Base-by-base conservation (phyloP, 2,888 invertebrate species). In the Sphaeridia pumilis region DNA sequence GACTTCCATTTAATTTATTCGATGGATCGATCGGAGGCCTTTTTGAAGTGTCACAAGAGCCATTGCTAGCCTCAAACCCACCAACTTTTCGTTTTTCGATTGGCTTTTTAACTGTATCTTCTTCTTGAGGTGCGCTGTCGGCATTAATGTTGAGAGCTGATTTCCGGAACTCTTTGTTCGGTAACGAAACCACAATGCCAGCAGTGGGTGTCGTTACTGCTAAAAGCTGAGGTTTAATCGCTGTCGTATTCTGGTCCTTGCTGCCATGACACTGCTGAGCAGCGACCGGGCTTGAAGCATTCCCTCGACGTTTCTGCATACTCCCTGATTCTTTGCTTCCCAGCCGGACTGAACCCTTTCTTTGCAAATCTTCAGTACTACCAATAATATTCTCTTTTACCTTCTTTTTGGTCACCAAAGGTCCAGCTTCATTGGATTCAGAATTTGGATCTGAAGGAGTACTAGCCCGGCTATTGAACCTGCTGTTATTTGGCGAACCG, bases 111-210 rank as follows among this genome's bases (percentile, higher is more conserved):
- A 51, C 58, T 58, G 58, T 66, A 49, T 65, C 66, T 20, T 50
- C 43, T 55, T 57, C 63, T 27, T 58, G 61, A 46, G 66, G 53
- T 64, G 66, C 64, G 47, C 70, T 71, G 14, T 71, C 71, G 25
- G 69, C 69, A 28, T 74, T 73, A 72, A 83, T 81, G 69, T 84
- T 84, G 14, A 84, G 68, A 0, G 80, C 79, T 0, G 83, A 84
- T 68, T 84, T 84, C 31, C 84, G 73, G 63, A 82, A 82, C 67
- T 83, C 83, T 70, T 84, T 83, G 68, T 83, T 83, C 22, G 78
- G 58, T 31, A 60, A 49, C 41, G 45, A 31, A 41, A 58, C 57
- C 17, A 63, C 54, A 28, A 62, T 42, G 25, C 56, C 46, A 22
- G 53, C 57, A 55, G 49, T 47, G 20, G 2, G n/a, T n/a, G n/a